phyloP scores from a whole-genome alignment of 2,888 invertebrate species.

The Drosophila aldrichi region DNA sequence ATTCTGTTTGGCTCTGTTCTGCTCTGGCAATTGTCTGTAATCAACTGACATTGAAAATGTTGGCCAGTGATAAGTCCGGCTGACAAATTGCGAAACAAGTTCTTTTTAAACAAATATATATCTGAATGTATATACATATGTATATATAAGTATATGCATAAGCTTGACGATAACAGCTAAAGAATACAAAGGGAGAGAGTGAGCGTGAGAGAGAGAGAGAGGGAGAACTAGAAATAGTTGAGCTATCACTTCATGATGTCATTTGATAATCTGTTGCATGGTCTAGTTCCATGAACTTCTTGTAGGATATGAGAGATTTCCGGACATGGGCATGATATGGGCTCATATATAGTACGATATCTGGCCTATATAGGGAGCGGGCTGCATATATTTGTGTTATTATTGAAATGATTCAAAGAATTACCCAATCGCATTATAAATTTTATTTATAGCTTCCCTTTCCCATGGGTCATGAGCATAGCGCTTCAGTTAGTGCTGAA shows the following conservation, averaged over 20 bases:
- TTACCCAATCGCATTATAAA: constrained; percentile 22
- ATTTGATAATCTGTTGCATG: constrained; percentile 6
- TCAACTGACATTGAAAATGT: constrained; percentile 62
- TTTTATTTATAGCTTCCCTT: constrained; percentile 14
- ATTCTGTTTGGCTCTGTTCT: constrained; percentile 17
- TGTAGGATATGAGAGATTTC: constrained; percentile 22
- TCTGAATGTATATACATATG: too few species aligned
- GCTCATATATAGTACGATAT: neutral
- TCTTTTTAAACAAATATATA: neutral
- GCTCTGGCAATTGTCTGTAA: constrained; percentile 46
- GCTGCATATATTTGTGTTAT: neutral
- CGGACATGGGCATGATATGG: constrained; percentile 15
- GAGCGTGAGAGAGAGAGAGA: neutral
- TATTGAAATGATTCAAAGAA: constrained; percentile 27
- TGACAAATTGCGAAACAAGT: constrained; percentile 48
- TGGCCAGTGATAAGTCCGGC: constrained; percentile 35
- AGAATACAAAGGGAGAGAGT: neutral
- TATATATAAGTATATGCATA: neutral
- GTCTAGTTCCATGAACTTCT: constrained; percentile 6
- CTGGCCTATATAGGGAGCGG: constrained; percentile 3
- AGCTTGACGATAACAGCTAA: neutral
- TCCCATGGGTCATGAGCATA: constrained; percentile 22
- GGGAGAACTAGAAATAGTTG: neutral
- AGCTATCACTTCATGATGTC: constrained; percentile 41
- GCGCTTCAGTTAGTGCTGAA: constrained; percentile 9